A percentile compares a stretch with the other conserved stretches of the same genome.
phyloP scores from a whole-genome alignment of 2,797 vertebrate species.

The Acanthiza pusilla region DNA sequence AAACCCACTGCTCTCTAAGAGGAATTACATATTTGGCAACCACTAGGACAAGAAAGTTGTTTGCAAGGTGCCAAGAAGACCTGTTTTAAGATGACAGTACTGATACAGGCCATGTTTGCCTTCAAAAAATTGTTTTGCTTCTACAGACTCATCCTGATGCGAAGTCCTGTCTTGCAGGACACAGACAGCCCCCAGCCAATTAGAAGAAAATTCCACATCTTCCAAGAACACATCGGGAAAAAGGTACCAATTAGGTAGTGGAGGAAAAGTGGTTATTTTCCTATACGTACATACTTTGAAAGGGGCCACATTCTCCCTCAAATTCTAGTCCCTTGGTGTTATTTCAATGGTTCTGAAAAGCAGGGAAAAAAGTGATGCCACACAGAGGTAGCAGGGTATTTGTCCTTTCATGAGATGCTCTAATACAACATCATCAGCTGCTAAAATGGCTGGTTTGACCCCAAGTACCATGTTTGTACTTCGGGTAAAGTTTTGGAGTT shows the following conservation, averaged over 20 bases:
- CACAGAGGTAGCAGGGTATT: not conserved
- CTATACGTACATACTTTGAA: not conserved
- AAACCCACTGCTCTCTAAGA: not conserved
- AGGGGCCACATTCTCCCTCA: not conserved
- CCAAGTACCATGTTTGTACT: conserved; percentile 11
- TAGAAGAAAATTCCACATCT: not conserved
- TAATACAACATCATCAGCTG: not conserved
- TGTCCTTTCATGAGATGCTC: not conserved
- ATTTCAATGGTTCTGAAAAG: not conserved
- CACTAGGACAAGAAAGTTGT: not conserved
- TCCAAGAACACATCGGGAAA: not conserved
- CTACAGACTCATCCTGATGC: not conserved
- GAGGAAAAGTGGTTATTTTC: not conserved
- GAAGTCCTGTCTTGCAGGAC: not conserved
- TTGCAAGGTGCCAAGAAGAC: conserved; percentile 6
- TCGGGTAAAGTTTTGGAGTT: not conserved
- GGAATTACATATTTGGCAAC: not conserved
- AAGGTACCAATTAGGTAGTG: not conserved
- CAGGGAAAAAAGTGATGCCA: not conserved
- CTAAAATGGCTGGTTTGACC: not conserved
- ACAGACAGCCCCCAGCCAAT: not conserved
- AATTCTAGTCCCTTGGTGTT: not conserved
- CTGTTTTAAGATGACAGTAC: not conserved
- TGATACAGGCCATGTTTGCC: conserved; percentile 1
- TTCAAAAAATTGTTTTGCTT: conserved; percentile 27